Conservation (phyloP, 64 coral and sea anemone species). For the Pocillopora verrucosa region DNA sequence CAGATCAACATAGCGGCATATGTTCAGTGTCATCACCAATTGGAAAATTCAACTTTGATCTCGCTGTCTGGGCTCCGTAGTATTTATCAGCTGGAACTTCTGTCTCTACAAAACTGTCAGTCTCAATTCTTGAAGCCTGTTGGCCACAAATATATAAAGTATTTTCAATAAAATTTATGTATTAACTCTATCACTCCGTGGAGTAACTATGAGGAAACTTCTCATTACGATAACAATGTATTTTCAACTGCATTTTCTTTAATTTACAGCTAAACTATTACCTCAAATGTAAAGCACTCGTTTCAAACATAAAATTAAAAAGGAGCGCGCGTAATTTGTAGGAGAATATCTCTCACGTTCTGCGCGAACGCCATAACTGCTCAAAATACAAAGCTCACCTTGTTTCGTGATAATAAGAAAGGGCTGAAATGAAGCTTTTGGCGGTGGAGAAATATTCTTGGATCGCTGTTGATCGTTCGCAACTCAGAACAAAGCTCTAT, state of each 20-base stretch:
- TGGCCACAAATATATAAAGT: too few species aligned
- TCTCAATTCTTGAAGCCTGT: conserved; percentile 73
- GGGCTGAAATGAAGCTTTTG: conserved; percentile 1
- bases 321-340: background rate
- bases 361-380: background rate
- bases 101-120: too few species aligned
- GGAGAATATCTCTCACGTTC: background rate
- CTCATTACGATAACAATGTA: too few species aligned
- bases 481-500: conserved; percentile 32
- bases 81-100: conserved; percentile 89
- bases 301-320: too few species aligned
- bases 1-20: too few species aligned
- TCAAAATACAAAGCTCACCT: conserved; percentile 44
- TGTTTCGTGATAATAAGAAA: conserved; percentile 45
- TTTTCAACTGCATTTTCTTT: too few species aligned
- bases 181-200: too few species aligned
- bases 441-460: conserved; percentile 26
- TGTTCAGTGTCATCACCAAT: too few species aligned
- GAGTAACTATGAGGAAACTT: too few species aligned
- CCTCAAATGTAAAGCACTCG: too few species aligned
- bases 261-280: too few species aligned
- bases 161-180: too few species aligned
- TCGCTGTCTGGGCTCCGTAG: conserved; percentile 97
- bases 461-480: conserved; percentile 11
- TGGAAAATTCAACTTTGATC: conserved; percentile 94